Evolutionary conservation across 2,797 vertebrate species (phyloP).

Genomic region (Lophius americanus): DNA sequence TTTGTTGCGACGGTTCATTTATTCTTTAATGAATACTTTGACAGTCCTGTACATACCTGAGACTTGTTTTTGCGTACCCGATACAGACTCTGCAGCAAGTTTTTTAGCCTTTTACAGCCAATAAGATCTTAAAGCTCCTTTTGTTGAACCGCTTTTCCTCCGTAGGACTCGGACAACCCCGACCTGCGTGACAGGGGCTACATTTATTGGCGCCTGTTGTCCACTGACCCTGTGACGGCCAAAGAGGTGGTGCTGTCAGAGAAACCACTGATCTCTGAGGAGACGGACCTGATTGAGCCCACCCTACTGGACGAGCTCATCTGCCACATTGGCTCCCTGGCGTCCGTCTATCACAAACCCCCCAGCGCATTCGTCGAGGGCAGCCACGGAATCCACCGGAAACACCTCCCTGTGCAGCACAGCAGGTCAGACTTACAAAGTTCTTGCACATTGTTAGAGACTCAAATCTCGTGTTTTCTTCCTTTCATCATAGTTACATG

Average conservation of each 20-base stretch:
- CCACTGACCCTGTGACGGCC: conserved; percentile 96
- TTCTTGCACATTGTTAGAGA: neutral
- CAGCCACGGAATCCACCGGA: conserved; percentile 95
- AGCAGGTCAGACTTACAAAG: conserved; percentile 84
- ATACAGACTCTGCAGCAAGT: too few species aligned
- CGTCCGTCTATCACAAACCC: conserved; percentile 96
- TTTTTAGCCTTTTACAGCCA: neutral
- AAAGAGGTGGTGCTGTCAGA: conserved; percentile 97
- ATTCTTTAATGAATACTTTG: neutral
- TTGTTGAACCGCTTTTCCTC: neutral
- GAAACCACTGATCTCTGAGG: conserved; percentile 96
- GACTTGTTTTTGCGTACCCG: neutral
- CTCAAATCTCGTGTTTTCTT: neutral
- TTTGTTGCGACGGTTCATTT: neutral
- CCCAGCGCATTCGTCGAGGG: conserved; percentile 98
- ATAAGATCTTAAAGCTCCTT: neutral
- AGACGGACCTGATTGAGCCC: conserved; percentile 96
- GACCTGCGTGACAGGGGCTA: conserved; percentile 96
- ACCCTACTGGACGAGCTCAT: conserved; percentile 95
- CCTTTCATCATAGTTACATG: neutral
- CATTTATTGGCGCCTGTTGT: conserved; percentile 98
- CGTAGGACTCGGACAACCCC: conserved; percentile 97
- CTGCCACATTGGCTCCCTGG: conserved; percentile 95
- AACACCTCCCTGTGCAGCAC: conserved; percentile 96
- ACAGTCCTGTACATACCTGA: neutral